Conservation (phyloP, 2,888 invertebrate genomes). For the Plutella xylostella region DNA sequence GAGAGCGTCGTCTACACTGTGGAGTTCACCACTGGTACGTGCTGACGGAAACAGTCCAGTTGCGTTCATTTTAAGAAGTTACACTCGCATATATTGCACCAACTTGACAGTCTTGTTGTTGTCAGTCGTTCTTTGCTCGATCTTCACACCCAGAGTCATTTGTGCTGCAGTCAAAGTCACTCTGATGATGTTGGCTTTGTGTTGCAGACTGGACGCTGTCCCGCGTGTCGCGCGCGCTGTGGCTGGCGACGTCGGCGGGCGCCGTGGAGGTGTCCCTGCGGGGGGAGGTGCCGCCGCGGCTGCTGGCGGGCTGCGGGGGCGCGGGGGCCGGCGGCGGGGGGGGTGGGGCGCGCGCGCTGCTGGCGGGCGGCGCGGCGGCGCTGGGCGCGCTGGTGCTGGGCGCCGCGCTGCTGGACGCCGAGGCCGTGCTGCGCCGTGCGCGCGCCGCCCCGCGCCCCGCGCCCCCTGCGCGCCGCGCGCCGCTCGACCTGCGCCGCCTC, state of each 20-base stretch:
- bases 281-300: conserved; percentile 30
- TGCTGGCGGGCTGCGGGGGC: conserved; percentile 37
- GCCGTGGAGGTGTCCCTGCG: conserved; percentile 27
- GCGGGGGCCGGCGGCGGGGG: conserved; percentile 56
- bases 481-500: conserved; percentile 11
- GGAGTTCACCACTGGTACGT: too few relatives aligned
- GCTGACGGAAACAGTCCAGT: too few relatives aligned
- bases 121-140: too few relatives aligned
- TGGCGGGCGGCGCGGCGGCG: conserved; percentile 41
- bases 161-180: too few relatives aligned
- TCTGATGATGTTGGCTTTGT: too few relatives aligned
- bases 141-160: too few relatives aligned
- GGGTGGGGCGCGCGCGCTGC: not conserved
- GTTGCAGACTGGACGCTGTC: conserved; percentile 45
- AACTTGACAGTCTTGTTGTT: too few relatives aligned
- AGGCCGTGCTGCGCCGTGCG: conserved; percentile 34
- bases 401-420: conserved; percentile 52
- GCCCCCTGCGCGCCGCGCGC: conserved; percentile 25
- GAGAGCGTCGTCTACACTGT: too few relatives aligned
- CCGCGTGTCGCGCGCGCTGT: conserved; percentile 29
- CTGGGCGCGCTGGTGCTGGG: conserved; percentile 64
- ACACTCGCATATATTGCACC: too few relatives aligned
- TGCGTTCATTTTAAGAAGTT: too few relatives aligned
- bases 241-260: conserved; percentile 27
- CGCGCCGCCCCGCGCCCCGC: conserved; percentile 34